Evolutionary conservation across 92 coral and sea anemone genomes (phyloP), one percentile per base, ranked within the genome.

Genomic region (Paragorgia papillata): DNA sequence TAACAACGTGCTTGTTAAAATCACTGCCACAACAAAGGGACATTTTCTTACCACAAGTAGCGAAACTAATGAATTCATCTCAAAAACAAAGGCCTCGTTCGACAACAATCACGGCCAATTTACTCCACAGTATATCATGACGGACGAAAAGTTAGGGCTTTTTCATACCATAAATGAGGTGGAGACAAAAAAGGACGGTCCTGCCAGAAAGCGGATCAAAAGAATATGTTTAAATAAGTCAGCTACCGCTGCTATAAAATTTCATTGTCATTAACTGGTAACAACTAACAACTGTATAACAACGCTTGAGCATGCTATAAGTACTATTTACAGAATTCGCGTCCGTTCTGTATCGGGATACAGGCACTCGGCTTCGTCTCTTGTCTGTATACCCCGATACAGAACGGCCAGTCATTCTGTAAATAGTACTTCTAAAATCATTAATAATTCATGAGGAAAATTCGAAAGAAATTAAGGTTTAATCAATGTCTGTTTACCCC

Each of bases 21-120:
- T 63, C 50, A 63, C 69, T 63, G 24, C 69, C 2, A 8, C 34
- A 2, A 1, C 33, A 33, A 26, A 34, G 1, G 69, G 69, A 63
- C 1, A 30, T 3, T 63, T 63, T 15, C 10, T 10, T 4, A 37
- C 43, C 4, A 10, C 6, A 4, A 37, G 10, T 10, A 4, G 14
- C 2, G 53, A 9, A 46, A 46, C n/a, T 46, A 2, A 46, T 2
- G 2, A 46, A 7, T 46, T 46, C 15, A 46, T 6, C 14, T 46
- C 53, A 7, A 46, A 46, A 46, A 46, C n/a, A 46, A 46, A 46
- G 14, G n/a, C 53, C 15, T 6, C 2, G 15, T 6, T 7, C 53
- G n/a, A 46, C 53, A 46, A 7, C 2, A 46, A 15, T 46, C 53
- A 15, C 53, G n/a, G 7, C 53, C 14, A 46, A 2, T 46, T 46